Conservation (phyloP, 2,888 invertebrate genomes). For the Byasa hedistus region DNA sequence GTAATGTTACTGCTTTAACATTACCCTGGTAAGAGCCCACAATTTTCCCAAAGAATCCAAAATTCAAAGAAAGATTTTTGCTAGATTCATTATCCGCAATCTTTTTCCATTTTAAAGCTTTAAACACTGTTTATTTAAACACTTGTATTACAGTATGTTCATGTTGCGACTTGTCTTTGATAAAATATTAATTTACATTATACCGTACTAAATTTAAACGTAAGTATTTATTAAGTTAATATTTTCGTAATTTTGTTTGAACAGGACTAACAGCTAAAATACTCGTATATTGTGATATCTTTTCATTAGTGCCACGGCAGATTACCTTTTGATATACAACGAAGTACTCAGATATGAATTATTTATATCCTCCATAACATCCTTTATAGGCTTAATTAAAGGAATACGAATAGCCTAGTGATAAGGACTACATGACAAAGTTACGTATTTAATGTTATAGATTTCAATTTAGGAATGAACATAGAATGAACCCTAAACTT, state of each 20-base stretch:
- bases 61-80: too few species aligned
- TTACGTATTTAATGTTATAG: neutral
- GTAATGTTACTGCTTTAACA: too few species aligned
- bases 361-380: neutral
- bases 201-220: neutral
- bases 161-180: neutral
- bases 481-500: too few species aligned
- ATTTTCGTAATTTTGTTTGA: neutral
- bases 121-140: too few species aligned
- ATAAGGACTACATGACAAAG: neutral
- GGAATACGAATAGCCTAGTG: neutral
- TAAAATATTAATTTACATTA: neutral
- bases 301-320: conserved; percentile 1
- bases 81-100: too few species aligned
- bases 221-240: neutral
- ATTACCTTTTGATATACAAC: conserved; percentile 3
- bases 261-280: too few species aligned
- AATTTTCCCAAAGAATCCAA: too few species aligned
- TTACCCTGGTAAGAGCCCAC: too few species aligned
- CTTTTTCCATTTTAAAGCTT: too few species aligned
- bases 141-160: too few species aligned
- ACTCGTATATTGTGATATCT: neutral
- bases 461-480: neutral
- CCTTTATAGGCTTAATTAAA: neutral
- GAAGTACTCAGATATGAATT: neutral